Percentiles rank a stretch among this genome's conserved stretches.
These are phyloP conservation scores for Squalus acanthias DNA, from an alignment of 2,797 vertebrate species.

Conservation along the genomic window DNA sequence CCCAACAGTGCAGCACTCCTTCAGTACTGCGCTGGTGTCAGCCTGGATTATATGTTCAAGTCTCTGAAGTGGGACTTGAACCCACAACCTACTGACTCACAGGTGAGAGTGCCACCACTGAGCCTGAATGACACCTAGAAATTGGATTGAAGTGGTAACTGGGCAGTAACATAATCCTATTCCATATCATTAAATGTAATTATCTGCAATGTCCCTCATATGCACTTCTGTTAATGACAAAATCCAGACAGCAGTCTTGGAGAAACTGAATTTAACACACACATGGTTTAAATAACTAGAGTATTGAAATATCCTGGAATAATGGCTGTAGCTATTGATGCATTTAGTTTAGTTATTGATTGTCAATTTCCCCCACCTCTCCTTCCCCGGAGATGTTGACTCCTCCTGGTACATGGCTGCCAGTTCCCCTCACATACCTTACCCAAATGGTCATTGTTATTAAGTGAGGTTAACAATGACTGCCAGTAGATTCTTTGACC, in stretches of 20 bases:
- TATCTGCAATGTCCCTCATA: not conserved
- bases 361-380: not conserved
- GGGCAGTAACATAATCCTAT: not conserved
- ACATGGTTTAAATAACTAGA: not conserved
- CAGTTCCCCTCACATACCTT: not conserved
- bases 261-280: not conserved
- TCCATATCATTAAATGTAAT: not conserved
- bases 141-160: not conserved
- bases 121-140: not conserved
- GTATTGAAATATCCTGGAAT: not conserved
- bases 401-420: not conserved
- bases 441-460: not conserved
- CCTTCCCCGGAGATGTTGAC: not conserved
- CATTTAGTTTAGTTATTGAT: not conserved
- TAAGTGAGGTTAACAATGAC: not conserved
- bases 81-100: not conserved
- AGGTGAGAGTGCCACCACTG: not conserved
- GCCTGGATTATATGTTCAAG: not conserved
- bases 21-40: not conserved
- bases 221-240: not conserved
- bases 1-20: not conserved
- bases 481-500: not conserved
- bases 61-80: not conserved
- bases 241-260: not conserved
- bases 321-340: not conserved